Base-by-base conservation (phyloP, 2,888 invertebrate species). In the Drosophila helvetica region DNA sequence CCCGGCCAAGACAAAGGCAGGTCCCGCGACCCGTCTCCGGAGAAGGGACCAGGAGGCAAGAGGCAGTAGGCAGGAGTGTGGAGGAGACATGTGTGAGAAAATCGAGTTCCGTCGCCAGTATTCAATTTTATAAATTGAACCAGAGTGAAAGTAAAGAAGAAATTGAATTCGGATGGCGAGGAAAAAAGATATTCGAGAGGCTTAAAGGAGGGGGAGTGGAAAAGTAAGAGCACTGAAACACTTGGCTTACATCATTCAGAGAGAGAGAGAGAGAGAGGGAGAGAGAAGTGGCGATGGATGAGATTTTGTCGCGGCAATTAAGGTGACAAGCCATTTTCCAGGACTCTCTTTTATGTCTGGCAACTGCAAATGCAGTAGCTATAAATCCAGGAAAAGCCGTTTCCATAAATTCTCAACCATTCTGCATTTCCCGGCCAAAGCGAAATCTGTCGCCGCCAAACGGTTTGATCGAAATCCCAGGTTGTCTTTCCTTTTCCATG, bases 81-180 rank as follows among this genome's bases (percentile, higher is more conserved):
- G 56, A 18, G 58, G 22, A 61, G 55, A 47, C 61, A 46, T 75
- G 76, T 66, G 77, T 70, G 76, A 67, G 71, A 56, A 81, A 85
- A 85, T 86, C 76, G 86, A 86, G 87, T 83, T 86, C 79, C 58
- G 45, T 80, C 76, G 80, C 83, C 86, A 83, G 86, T 83, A 87
- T 86, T 87, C 87, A 86, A 86, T 86, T 86, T 86, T 78, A 75
- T 79, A 85, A 85, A 86, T 87, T 86, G 86, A 83, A 78, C 73
- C 74, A 85, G 85, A 82, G 80, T 72, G 75, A 67, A 76, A 82
- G 75, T 65, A 70, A 50, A 53, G 73, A 66, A 57, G 52, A 81
- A 80, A 80, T 80, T 72, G 79, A 80, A 75, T 80, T 80, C 77
- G 57, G 74, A 56, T 51, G 25, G 62, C 75, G 64, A 68, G 68